Conservation (phyloP, 1,140 invertebrate genomes). For the Nasonia giraulti region DNA sequence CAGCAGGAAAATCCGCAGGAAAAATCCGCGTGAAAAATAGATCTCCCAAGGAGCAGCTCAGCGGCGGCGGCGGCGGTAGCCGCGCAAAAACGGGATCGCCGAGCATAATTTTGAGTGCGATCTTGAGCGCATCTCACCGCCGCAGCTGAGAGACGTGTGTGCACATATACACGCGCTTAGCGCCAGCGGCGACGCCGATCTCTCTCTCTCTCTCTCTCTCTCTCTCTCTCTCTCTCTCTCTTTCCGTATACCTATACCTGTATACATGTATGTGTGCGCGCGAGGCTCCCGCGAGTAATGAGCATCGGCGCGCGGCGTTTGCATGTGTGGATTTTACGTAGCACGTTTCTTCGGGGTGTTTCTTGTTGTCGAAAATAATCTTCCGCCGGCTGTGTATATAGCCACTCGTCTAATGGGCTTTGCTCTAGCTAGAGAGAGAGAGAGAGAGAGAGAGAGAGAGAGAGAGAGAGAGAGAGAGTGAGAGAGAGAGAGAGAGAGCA, state of each 20-base stretch:
- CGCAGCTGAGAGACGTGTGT: neutral
- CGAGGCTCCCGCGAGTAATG: neutral
- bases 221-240: no score
- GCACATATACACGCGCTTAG: neutral
- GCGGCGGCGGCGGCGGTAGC: no score
- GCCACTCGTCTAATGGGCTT: slow-evolving; percentile 4
- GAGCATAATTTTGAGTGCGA: neutral
- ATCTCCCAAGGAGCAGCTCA: neutral
- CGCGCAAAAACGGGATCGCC: neutral
- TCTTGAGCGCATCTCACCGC: neutral
- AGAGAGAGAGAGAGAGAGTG: neutral
- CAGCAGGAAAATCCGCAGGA: neutral
- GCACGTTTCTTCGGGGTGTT: slow-evolving; percentile 26
- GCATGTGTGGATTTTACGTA: slow-evolving; percentile 13
- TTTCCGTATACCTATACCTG: neutral
- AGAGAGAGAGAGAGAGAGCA: slow-evolving; percentile 21
- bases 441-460: slow-evolving; percentile 8
- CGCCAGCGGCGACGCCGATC: neutral
- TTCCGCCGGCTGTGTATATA: slow-evolving; percentile 13
- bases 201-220: neutral
- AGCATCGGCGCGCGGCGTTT: neutral
- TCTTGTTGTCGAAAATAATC: slow-evolving; percentile 42
- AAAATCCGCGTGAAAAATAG: neutral
- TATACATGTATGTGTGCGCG: neutral
- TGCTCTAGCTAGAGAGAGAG: neutral